A percentile compares a stretch with the other conserved stretches of the same genome.
Conservation (phyloP, 2,113 vertebrate species). For the Grantiella picta region DNA sequence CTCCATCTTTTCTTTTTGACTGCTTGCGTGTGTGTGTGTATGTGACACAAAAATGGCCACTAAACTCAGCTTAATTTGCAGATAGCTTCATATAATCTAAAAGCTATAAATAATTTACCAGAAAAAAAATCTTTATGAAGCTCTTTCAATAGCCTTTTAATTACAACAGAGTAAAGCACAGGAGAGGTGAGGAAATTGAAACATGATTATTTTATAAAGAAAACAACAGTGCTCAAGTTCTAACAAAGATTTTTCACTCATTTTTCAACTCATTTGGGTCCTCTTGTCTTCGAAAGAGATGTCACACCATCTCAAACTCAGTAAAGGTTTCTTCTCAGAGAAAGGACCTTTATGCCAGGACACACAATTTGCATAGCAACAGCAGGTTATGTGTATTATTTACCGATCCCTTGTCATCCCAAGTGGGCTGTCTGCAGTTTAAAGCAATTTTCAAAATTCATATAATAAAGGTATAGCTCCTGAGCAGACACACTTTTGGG, state of each 20-base stretch:
- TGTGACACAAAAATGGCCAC: not conserved
- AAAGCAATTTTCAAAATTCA: not conserved
- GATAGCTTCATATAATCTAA: not conserved
- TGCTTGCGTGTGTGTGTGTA: not conserved
- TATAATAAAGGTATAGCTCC: not conserved
- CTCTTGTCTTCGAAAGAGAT: not conserved
- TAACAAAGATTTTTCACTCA: not conserved
- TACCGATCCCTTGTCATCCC: not conserved
- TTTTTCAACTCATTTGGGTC: not conserved
- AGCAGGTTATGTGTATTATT: not conserved
- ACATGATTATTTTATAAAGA: conserved; percentile 14
- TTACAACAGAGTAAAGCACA: not conserved
- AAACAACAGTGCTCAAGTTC: not conserved
- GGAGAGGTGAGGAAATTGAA: not conserved
- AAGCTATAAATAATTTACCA: conserved; percentile 6
- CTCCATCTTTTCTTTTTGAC: not conserved
- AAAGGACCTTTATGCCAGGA: not conserved
- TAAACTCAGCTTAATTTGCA: not conserved
- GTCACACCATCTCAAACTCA: not conserved
- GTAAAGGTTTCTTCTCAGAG: not conserved
- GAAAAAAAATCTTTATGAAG: not conserved
- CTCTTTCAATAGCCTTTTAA: conserved; percentile 5
- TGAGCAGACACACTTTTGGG: not conserved
- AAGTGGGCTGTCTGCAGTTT: not conserved
- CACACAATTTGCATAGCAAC: not conserved